A percentile compares a stretch with the other conserved stretches of the same genome.
Evolutionary conservation across 2,113 vertebrate genomes (phyloP).

Genomic region (Rhynchopsitta pachyrhyncha): DNA sequence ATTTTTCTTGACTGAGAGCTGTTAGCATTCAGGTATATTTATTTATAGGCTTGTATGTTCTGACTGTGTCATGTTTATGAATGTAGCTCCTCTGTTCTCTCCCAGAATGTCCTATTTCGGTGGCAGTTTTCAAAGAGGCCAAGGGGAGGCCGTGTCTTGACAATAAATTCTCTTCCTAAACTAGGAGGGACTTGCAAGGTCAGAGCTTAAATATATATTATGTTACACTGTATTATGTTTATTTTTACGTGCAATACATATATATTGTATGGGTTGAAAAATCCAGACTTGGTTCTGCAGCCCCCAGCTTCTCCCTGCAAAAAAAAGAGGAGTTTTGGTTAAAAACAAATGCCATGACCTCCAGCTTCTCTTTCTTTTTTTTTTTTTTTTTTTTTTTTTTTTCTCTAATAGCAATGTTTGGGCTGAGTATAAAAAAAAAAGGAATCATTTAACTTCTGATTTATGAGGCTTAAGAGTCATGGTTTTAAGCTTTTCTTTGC

Average conservation of each 20-base stretch:
- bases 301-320: not conserved
- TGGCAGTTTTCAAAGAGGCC: conserved; percentile 6
- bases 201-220: not conserved
- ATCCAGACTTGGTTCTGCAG: not conserved
- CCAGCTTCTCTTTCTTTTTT: not conserved
- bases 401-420: not conserved
- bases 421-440: conserved; percentile 28
- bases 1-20: not conserved
- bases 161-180: conserved; percentile 13
- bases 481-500: conserved; percentile 36
- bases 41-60: not conserved
- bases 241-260: not conserved
- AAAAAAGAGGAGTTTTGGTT: not conserved
- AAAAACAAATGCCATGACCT: not conserved
- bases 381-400: not conserved
- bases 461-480: conserved; percentile 44
- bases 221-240: not conserved
- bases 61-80: not conserved
- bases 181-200: not conserved
- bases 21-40: conserved; percentile 4
- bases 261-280: not conserved
- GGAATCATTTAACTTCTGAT: conserved; percentile 55
- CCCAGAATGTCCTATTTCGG: not conserved
- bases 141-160: not conserved
- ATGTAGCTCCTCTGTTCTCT: not conserved